Conservation (phyloP, 1,140 invertebrate species). For the Hycleus phaleratus region DNA sequence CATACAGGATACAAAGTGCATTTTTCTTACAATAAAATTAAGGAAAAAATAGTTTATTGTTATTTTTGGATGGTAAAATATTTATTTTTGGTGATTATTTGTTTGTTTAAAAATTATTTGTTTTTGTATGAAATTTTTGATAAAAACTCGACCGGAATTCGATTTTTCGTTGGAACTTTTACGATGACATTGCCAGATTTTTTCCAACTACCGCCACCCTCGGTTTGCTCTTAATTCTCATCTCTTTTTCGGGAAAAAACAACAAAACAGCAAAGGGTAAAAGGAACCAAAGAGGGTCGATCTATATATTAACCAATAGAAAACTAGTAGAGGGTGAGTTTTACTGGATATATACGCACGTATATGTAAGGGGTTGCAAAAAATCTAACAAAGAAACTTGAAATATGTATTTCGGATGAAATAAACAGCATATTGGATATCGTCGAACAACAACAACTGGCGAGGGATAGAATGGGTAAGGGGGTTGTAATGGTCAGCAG, state of each 20-base stretch:
- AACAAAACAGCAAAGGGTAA: constrained; percentile 23
- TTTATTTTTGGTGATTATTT: constrained; percentile 34
- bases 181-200: no score
- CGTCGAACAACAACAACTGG: background rate
- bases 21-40: constrained; percentile 30
- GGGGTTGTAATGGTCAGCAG: no score
- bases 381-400: constrained; percentile 15
- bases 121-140: no score
- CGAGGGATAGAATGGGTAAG: no score
- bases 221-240: no score
- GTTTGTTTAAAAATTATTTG: constrained; percentile 16
- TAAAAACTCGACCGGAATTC: no score
- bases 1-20: constrained; percentile 32
- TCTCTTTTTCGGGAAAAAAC: constrained; percentile 26
- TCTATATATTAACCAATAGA: constrained; percentile 12
- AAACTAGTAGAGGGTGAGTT: constrained; percentile 19
- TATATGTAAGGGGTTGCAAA: constrained; percentile 17
- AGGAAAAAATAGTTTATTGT: constrained; percentile 21
- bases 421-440: constrained; percentile 13
- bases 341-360: no score
- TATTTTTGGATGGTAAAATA: constrained; percentile 36
- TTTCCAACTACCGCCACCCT: no score
- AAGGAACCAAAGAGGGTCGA: constrained; percentile 8
- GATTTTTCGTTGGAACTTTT: no score
- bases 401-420: constrained; percentile 11